Base-by-base conservation (phyloP, 2,888 invertebrate species). In the Rutpela maculata region DNA sequence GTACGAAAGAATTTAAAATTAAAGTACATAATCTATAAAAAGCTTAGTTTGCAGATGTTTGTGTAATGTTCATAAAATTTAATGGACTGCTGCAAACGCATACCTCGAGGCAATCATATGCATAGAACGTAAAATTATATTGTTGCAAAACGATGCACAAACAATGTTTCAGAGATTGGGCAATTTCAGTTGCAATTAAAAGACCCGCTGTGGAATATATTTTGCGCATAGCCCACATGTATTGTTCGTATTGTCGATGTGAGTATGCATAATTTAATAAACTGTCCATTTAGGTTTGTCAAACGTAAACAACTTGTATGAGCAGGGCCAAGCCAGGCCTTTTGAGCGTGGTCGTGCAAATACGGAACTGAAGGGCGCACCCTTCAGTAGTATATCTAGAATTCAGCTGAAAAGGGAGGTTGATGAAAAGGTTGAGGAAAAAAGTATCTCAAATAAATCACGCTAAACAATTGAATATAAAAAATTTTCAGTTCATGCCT, bases 71-170 rank as follows among this genome's bases (percentile, higher is more conserved):
- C 66, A 66, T 66, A 66, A 74, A 74, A 74, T 67, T 66, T 67
- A 57, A 74, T 67, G 55, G 66, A 66, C 66, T 59, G 66, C 59
- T 38, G 31, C 56, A 65, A 55, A 73, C 66, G 74, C 57, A 67
- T 74, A 74, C 59, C 66, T 38, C 66, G 15, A 18, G 74, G 74
- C 74, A 57, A 66, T 74, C 66, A 43, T 43, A 74, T 66, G 66
- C 56, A 66, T 66, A 59, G 50, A 65, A 73, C 73, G 66, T 66
- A 55, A 65, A 66, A 66, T 56, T 72, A 72, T 62, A 66, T 66
- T 67, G 67, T 67, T 67, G 67, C 67, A 67, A 22, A 56, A 56
- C 67, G 56, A 26, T 56, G 67, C 55, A 56, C 67, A 26, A 26
- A 56, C 67, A 67, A 56, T 56, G 31, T 56, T 67, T 56, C 67